Conservation (phyloP, 2,113 vertebrate genomes). For the Buteo buteo region DNA sequence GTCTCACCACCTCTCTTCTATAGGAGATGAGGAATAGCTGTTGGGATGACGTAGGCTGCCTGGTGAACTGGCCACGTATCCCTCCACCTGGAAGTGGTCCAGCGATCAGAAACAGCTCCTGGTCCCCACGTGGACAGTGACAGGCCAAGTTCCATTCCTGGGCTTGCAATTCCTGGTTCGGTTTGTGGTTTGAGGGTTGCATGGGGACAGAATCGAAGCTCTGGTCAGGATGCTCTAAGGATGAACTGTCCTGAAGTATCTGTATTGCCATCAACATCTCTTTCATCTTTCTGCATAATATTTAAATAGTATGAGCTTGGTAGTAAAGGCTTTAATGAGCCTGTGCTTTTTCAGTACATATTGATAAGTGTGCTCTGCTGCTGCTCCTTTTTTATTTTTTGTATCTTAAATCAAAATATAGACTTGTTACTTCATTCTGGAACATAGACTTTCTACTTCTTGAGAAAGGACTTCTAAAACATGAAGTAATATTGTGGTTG, state of each 20-base stretch:
- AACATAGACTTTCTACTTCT: background rate
- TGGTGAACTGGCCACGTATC: background rate
- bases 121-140: accelerated
- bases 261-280: background rate
- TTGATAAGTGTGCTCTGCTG: background rate
- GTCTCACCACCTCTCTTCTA: background rate
- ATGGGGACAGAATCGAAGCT: background rate
- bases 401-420: background rate
- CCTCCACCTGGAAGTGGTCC: background rate
- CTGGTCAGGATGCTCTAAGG: background rate
- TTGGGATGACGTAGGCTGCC: background rate
- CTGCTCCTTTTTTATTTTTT: background rate
- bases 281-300: accelerated
- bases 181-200: background rate
- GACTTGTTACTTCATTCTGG: background rate
- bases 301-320: background rate
- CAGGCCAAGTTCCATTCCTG: background rate
- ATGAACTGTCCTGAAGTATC: background rate
- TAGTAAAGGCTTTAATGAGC: background rate
- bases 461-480: background rate
- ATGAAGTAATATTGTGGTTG: background rate
- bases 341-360: background rate
- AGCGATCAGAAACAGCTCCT: background rate
- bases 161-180: background rate
- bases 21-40: background rate